phyloP scores from a whole-genome alignment of 53 echinoderm and acorn worm genomes.

The Apostichopus leukothele region DNA sequence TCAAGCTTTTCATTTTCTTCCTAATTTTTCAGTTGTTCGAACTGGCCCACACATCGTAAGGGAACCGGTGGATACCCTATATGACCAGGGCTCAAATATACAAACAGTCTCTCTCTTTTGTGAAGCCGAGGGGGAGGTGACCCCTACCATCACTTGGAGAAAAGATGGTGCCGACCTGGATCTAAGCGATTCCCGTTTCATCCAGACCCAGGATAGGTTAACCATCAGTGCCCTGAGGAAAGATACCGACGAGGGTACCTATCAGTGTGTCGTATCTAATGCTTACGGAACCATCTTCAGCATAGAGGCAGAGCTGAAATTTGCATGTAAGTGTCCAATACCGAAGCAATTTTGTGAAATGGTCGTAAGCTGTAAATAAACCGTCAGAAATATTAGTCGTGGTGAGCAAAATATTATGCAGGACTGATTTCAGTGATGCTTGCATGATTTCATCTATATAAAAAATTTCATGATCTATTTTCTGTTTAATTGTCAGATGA shows the following conservation, averaged over 20 bases:
- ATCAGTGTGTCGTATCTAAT: slow-evolving; percentile 64
- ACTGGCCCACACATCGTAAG: slow-evolving; percentile 60
- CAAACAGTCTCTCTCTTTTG: slow-evolving; percentile 52
- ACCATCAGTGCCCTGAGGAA: slow-evolving; percentile 55
- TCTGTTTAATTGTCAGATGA: too few relatives aligned
- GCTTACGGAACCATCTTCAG: slow-evolving; percentile 60
- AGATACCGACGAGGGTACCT: slow-evolving; percentile 43
- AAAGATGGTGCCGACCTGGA: slow-evolving; percentile 39
- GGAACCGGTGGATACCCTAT: slow-evolving; percentile 56
- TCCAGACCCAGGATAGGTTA: slow-evolving; percentile 49
- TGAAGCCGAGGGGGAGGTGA: slow-evolving; percentile 50
- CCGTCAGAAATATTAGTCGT: too few relatives aligned
- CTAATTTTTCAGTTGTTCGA: not conserved
- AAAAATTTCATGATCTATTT: too few relatives aligned
- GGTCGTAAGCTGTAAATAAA: too few relatives aligned
- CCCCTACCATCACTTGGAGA: slow-evolving; percentile 54
- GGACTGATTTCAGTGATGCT: too few relatives aligned
- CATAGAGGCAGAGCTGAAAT: slow-evolving; percentile 51
- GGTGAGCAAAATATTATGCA: too few relatives aligned
- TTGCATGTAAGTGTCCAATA: slow-evolving; percentile 66
- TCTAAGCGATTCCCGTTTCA: slow-evolving; percentile 25
- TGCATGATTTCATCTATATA: too few relatives aligned
- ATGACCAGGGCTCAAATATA: slow-evolving; percentile 53
- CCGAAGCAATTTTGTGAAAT: too few relatives aligned
- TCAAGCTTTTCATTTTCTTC: not conserved